Evolutionary conservation across 2,888 invertebrate genomes (phyloP).

Genomic region (Drosophila fulvimacula): DNA sequence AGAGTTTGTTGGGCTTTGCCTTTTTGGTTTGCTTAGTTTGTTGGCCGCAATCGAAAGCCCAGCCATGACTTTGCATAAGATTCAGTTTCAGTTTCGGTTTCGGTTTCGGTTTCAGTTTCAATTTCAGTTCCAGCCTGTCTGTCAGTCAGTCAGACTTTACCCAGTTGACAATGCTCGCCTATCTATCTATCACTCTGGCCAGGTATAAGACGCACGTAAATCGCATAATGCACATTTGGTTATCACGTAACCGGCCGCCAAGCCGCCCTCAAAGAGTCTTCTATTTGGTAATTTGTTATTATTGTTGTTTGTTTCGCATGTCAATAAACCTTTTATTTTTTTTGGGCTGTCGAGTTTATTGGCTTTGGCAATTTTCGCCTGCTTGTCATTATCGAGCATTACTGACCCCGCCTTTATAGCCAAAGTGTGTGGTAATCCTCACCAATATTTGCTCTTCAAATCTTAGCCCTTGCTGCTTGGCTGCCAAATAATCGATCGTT

Average conservation of each 20-base stretch:
- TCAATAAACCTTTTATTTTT: conserved; percentile 39
- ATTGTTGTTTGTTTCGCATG: conserved; percentile 29
- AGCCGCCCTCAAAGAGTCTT: conserved; percentile 1
- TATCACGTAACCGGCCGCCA: conserved; percentile 49
- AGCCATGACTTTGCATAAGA: conserved; percentile 80
- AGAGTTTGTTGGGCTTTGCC: conserved; percentile 49
- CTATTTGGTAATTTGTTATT: conserved; percentile 46
- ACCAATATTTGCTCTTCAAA: conserved; percentile 41
- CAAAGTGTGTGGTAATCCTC: conserved; percentile 54
- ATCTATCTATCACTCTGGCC: conserved; percentile 28
- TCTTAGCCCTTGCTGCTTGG: conserved; percentile 20
- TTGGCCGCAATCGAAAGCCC: conserved; percentile 59
- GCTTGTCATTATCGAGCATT: conserved; percentile 46
- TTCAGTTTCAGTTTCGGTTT: conserved; percentile 48
- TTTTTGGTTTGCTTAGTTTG: conserved; percentile 52
- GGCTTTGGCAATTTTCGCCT: conserved; percentile 64
- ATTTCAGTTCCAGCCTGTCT: conserved; percentile 2
- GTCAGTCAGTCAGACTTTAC: conserved; percentile 27
- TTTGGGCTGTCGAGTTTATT: conserved; percentile 46
- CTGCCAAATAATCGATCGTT: conserved; percentile 35
- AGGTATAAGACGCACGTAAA: conserved; percentile 63
- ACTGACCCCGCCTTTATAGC: conserved; percentile 48
- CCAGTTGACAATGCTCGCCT: conserved; percentile 54
- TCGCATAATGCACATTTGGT: conserved; percentile 72
- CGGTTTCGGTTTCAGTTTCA: conserved; percentile 19